Evolutionary conservation across 1,140 invertebrate species (phyloP).

Genomic region (Zaprionus tsacasi): DNA sequence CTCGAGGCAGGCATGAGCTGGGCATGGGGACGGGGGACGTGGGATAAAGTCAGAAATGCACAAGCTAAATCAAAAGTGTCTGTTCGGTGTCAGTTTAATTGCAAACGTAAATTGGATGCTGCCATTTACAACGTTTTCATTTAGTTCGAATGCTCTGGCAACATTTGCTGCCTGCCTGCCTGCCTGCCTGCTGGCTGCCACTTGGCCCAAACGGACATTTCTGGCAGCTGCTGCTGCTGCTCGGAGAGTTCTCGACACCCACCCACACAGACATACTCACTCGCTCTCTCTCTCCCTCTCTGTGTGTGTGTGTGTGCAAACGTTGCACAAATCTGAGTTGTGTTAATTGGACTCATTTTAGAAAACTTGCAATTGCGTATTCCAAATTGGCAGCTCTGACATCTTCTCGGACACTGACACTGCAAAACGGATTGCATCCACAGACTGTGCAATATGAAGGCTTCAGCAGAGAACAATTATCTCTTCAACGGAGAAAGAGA

Average conservation of each 20-base stretch:
- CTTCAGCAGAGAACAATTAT: conserved; percentile 1
- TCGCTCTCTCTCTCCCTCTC: background rate
- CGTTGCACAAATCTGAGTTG: conserved; percentile 75
- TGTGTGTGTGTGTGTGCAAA: conserved; percentile 53
- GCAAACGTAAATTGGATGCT: conserved; percentile 83
- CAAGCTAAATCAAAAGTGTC: conserved; percentile 79
- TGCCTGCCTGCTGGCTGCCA: conserved; percentile 49
- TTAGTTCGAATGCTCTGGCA: conserved; percentile 59
- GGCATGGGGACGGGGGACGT: background rate
- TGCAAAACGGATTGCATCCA: conserved; percentile 38
- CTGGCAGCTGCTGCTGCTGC: conserved; percentile 49
- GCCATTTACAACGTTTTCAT: conserved; percentile 80
- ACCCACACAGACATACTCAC: conserved; percentile 4
- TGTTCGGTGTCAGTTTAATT: conserved; percentile 82
- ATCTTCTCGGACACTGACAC: conserved; percentile 23
- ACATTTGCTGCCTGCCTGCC: conserved; percentile 19
- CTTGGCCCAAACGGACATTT: conserved; percentile 63
- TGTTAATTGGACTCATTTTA: conserved; percentile 81
- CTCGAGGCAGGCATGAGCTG: background rate
- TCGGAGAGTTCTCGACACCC: conserved; percentile 13
- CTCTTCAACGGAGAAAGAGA: too few relatives aligned
- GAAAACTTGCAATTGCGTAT: conserved; percentile 73
- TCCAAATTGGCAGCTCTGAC: conserved; percentile 72
- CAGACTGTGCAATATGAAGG: background rate
- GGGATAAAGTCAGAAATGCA: conserved; percentile 35